Base-by-base conservation (phyloP, 2,888 invertebrate species). In the Plemyria rubiginata region DNA sequence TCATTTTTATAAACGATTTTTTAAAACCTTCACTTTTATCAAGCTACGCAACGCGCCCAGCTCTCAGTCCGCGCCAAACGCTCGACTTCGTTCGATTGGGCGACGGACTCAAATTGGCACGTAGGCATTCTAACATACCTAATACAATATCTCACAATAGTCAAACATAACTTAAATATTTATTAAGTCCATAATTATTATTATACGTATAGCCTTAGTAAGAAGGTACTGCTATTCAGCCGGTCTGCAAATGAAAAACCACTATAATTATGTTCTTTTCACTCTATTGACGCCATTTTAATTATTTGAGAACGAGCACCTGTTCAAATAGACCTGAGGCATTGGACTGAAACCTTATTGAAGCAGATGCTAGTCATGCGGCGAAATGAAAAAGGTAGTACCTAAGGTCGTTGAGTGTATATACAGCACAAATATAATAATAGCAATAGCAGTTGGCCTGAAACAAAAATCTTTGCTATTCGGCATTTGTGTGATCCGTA, bases 141-240 rank as follows among this genome's bases (percentile, higher is more conserved):
- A 11, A 11, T 38, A 11, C 0, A 6, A 15, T 8, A 45, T 45
- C 9, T 13, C 4, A 45, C 16, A 16, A 16, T 16, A 43, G 8
- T 16, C 1, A 5, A 43, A 45, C 15, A 52, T 48, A 12, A 38
- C 40, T 15, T 29, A 48, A 48, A 48, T 59, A 53, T 40, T 48
- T 16, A 11, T 11, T 16, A 45, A 16, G 45, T 43, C 43, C 15
- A 43, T 6, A 38, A 45, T 9, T 4, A 45, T n/a, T n/a, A n/a
- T n/a, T n/a, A n/a, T n/a, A n/a, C n/a, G n/a, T n/a, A n/a, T 16
- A 43, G 45, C 16, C 9, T 45, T 45, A 11, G 43, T 43, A 15
- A 11, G 38, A 16, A 13, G 65, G 43, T 38, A 29, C 70, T 66
- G 60, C 49, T 59, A 49, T 64, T 60, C 53, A 60, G 63, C 63